Base-by-base conservation (phyloP, 2,888 invertebrate species). In the Brachyopa scutellaris region DNA sequence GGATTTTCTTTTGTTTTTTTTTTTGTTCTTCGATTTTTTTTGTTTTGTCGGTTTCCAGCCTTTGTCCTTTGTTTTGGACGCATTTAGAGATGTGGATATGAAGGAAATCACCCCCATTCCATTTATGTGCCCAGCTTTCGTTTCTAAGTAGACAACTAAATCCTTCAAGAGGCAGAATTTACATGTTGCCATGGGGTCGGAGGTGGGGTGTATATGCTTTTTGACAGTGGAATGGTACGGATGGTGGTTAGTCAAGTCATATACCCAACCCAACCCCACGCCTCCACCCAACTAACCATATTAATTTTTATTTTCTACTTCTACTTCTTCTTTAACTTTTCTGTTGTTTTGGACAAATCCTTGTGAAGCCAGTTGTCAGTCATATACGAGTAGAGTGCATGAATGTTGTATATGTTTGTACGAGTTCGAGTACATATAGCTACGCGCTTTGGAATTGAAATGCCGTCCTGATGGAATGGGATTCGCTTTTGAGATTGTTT, bases 41-140 rank as follows among this genome's bases (percentile, higher is more conserved):
- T 38, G 23, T 57, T 57, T 40, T 45, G 11, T 62, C 47, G 45
- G 31, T 76, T 76, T 64, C 45, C 62, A 64, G 69, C 42, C 45
- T 70, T 76, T 80, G 76, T 80, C 76, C 80, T 80, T 80, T 80
- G 76, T 80, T 76, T 80, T 64, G 76, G 76, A 80, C 80, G 76
- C 76, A 80, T 76, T 76, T 76, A 57, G 59, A 57, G 59, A 64
- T 78, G 69, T 70, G 69, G 76, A 76, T 76, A 74, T 76, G 69
- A 64, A 47, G 36, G 47, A 29, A 70, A 53, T 40, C 33, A 11
- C 74, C 31, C 55, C 31, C 55, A 49, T 33, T 38, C 53, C 33
- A 19, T 51, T 15, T 13, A 21, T 40, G 36, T 19, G 11, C 36
- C 7, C n/a, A 33, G 51, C 42, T 21, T 57, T 66, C 13, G 29